Conservation (phyloP, 2,888 invertebrate species). For the Coecobrya sp. region DNA sequence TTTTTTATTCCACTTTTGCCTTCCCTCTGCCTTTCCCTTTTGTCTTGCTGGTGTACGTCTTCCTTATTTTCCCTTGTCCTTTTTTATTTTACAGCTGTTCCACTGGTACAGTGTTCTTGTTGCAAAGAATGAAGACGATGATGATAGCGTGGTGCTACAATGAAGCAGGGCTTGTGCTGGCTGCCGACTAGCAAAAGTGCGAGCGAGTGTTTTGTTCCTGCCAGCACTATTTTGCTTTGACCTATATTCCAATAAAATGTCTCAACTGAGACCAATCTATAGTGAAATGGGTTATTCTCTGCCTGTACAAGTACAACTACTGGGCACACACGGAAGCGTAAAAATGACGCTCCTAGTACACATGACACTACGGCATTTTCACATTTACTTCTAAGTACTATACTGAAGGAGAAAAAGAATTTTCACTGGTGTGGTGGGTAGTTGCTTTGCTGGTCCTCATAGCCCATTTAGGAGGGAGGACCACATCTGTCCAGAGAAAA, state of each 20-base stretch:
- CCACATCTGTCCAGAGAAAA: slow-evolving; percentile 55
- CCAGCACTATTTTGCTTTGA: slow-evolving; percentile 61
- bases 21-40: not conserved
- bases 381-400: not conserved
- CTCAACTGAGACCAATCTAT: slow-evolving; percentile 71
- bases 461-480: slow-evolving; percentile 55
- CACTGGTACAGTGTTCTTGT: not conserved
- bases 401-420: not conserved
- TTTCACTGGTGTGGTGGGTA: not conserved
- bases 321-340: not conserved
- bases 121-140: not conserved
- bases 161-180: not conserved
- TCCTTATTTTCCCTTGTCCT: slow-evolving; percentile 45
- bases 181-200: slow-evolving; percentile 27
- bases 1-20: slow-evolving; percentile 12
- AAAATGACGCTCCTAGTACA: slow-evolving; percentile 14
- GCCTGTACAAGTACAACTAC: slow-evolving; percentile 3
- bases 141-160: not conserved
- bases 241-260: slow-evolving; percentile 73
- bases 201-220: slow-evolving; percentile 51
- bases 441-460: slow-evolving; percentile 9
- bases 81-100: slow-evolving; percentile 67
- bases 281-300: slow-evolving; percentile 18
- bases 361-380: slow-evolving; percentile 32
- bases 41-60: slow-evolving; percentile 46